phyloP scores from a whole-genome alignment of 2,797 vertebrate species.

The Clarias fuscus region DNA sequence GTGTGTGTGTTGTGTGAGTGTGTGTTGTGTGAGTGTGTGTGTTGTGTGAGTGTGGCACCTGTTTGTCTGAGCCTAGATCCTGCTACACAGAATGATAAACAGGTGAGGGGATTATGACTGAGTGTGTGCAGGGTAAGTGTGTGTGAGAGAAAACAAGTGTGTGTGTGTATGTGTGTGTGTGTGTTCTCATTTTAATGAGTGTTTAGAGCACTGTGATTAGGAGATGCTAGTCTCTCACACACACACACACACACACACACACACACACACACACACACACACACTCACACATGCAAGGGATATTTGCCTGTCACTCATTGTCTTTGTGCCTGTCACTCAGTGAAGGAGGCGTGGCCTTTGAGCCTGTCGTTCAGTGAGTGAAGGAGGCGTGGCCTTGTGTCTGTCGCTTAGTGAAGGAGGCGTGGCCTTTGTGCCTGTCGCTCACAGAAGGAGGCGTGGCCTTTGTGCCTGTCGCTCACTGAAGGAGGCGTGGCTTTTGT shows the following conservation, averaged over 20 bases:
- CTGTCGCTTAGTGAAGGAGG: not conserved
- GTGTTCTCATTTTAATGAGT: not conserved
- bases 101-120: constrained; percentile 20
- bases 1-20: not conserved
- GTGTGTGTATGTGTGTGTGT: not conserved
- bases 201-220: not conserved
- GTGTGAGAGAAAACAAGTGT: not conserved
- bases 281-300: not conserved
- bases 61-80: constrained; percentile 12
- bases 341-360: not conserved
- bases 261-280: not conserved
- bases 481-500: not conserved
- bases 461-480: not conserved
- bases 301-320: not conserved
- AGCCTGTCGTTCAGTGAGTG: not conserved
- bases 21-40: constrained; percentile 7
- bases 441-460: not conserved
- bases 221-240: not conserved
- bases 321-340: too few relatives aligned
- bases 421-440: not conserved
- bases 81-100: constrained; percentile 27
- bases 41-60: not conserved
- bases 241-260: not conserved
- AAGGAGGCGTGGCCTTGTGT: not conserved
- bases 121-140: not conserved